Conservation (phyloP, 2,797 vertebrate species). For the Buceros bicornis region DNA sequence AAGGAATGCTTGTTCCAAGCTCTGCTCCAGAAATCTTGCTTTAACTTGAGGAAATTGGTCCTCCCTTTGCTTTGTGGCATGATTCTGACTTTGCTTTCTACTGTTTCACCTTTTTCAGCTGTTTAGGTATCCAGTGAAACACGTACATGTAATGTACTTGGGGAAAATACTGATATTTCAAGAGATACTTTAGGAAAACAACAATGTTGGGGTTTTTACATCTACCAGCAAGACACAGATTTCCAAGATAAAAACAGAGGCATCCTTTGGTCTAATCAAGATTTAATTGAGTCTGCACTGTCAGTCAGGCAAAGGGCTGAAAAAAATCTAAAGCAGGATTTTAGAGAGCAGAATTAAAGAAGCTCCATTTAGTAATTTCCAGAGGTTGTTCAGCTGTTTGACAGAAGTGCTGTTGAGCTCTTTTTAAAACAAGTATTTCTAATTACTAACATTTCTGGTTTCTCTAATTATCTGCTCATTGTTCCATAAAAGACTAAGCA, state of each 20-base stretch:
- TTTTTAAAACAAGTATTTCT: conserved; percentile 32
- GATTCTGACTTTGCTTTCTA: not conserved
- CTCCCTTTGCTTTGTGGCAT: not conserved
- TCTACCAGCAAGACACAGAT: not conserved
- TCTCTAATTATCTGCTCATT: conserved; percentile 46
- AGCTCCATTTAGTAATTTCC: not conserved
- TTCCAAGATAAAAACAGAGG: not conserved
- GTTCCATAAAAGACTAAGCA: not conserved
- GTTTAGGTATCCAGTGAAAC: not conserved
- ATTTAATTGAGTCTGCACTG: conserved; percentile 45
- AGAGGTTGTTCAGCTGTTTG: conserved; percentile 46
- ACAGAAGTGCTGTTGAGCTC: not conserved
- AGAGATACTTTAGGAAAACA: not conserved
- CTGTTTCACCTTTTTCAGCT: not conserved
- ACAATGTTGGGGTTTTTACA: not conserved
- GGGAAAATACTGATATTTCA: not conserved
- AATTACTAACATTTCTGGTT: conserved; percentile 9
- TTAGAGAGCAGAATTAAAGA: not conserved
- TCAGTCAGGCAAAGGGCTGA: not conserved
- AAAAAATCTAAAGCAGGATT: not conserved
- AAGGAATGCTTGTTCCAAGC: not conserved
- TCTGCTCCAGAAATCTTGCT: not conserved
- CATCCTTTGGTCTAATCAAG: not conserved
- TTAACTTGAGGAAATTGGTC: not conserved
- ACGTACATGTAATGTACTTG: not conserved